These are phyloP conservation scores for Lithophane ornitopus DNA, from an alignment of 2,888 invertebrate genomes.

Conservation along the genomic window DNA sequence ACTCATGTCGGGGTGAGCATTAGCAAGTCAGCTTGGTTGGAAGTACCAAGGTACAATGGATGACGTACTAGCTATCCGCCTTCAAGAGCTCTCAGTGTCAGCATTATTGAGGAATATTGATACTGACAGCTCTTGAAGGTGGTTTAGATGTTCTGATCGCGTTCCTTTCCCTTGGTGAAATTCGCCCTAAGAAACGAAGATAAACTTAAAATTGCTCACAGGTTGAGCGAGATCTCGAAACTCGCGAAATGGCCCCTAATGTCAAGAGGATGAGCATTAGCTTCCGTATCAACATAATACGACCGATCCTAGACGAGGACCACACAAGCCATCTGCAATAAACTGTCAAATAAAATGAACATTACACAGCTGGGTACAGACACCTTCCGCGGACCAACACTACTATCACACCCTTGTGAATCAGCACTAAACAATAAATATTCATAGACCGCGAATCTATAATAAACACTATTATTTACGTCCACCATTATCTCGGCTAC, in stretches of 20 bases:
- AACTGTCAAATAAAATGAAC: slow-evolving; percentile 26
- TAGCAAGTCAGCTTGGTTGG: neutral
- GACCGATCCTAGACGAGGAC: neutral
- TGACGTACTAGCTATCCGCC: neutral
- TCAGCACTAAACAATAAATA: slow-evolving; percentile 11
- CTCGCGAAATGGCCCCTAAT: neutral
- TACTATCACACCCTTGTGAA: slow-evolving; percentile 8
- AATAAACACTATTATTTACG: slow-evolving; percentile 49
- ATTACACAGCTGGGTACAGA: slow-evolving; percentile 23
- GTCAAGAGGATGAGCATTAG: neutral
- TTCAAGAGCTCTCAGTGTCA: too few species aligned
- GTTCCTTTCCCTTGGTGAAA: too few species aligned
- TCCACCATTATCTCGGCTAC: slow-evolving; percentile 37
- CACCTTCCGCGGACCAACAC: neutral
- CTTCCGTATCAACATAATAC: neutral
- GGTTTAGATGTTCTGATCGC: too few species aligned
- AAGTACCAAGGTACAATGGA: neutral
- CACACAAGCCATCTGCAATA: neutral
- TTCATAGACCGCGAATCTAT: slow-evolving; percentile 16
- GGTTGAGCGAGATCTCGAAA: neutral
- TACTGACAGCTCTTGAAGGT: too few species aligned
- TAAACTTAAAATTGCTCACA: neutral
- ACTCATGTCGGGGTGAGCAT: neutral
- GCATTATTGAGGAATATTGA: too few species aligned
- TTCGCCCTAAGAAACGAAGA: neutral